Percentiles rank a stretch among this genome's conserved stretches.
Evolutionary conservation across 2,888 invertebrate species (phyloP).

Genomic region (Crepidodera aurea): DNA sequence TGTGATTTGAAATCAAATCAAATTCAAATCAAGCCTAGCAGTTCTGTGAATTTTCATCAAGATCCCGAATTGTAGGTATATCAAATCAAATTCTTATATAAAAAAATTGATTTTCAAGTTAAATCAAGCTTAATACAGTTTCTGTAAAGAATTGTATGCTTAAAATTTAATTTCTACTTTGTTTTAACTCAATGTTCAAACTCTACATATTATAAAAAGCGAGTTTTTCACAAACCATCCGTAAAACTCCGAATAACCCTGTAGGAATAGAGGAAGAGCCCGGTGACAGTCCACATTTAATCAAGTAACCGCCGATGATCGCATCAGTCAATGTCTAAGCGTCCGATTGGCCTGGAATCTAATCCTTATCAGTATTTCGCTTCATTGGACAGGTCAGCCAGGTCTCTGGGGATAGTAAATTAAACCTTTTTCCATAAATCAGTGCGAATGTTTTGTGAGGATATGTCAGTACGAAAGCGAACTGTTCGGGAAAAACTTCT

Average conservation of each 20-base stretch:
- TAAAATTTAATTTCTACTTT: too few relatives aligned
- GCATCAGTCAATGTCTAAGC: constrained; percentile 59
- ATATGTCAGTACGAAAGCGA: constrained; percentile 24
- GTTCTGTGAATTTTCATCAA: too few relatives aligned
- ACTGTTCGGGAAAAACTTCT: constrained; percentile 17
- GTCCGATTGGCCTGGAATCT: constrained; percentile 55
- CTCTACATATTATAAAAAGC: too few relatives aligned
- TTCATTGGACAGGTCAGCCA: constrained; percentile 59
- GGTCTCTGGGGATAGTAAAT: constrained; percentile 54
- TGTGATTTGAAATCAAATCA: too few relatives aligned
- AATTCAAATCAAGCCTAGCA: too few relatives aligned
- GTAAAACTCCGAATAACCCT: not conserved
- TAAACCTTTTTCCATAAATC: constrained; percentile 57
- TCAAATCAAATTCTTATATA: too few relatives aligned
- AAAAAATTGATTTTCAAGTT: too few relatives aligned
- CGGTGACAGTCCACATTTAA: constrained; percentile 58
- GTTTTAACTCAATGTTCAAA: too few relatives aligned
- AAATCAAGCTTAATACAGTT: too few relatives aligned
- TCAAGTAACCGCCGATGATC: constrained; percentile 59
- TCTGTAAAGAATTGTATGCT: too few relatives aligned
- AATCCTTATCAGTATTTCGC: constrained; percentile 59
- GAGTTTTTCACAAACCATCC: too few relatives aligned
- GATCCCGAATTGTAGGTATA: too few relatives aligned
- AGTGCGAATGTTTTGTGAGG: constrained; percentile 40
- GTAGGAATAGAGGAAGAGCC: constrained; percentile 38